Evolutionary conservation across 2,113 vertebrate species (phyloP).

Genomic region (Egretta garzetta): DNA sequence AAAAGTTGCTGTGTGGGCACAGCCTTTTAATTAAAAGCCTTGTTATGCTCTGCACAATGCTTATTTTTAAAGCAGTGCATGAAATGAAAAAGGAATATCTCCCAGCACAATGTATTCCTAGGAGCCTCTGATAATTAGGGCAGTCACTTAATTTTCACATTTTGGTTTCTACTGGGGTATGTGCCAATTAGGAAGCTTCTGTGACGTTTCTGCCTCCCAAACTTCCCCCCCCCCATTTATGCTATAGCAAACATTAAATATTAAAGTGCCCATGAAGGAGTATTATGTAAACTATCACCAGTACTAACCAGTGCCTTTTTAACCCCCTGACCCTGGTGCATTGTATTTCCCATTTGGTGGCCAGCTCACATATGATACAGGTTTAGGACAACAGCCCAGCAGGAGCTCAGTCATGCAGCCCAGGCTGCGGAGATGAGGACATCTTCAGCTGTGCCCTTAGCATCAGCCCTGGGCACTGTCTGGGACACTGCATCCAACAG

Average conservation of each 20-base stretch:
- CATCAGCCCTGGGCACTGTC: background rate
- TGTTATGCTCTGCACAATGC: background rate
- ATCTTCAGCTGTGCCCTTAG: background rate
- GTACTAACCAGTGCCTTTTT: background rate
- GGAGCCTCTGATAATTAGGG: slow-evolving; percentile 71
- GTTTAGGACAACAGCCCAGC: background rate
- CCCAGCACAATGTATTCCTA: slow-evolving; percentile 61
- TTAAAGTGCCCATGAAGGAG: background rate
- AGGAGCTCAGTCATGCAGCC: background rate
- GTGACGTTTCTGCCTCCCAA: background rate
- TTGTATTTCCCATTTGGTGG: background rate
- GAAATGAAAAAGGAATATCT: slow-evolving; percentile 67
- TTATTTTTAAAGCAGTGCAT: slow-evolving; percentile 49
- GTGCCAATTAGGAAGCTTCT: slow-evolving; percentile 70
- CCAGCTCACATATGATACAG: accelerated
- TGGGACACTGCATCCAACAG: accelerated
- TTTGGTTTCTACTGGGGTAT: slow-evolving; percentile 62
- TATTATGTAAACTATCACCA: background rate
- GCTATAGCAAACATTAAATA: slow-evolving; percentile 47
- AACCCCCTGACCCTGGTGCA: background rate
- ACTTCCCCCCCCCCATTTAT: background rate
- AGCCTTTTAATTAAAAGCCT: slow-evolving; percentile 31
- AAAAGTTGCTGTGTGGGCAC: slow-evolving; percentile 41
- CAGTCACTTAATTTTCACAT: slow-evolving; percentile 69
- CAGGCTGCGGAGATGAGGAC: background rate